Conservation (phyloP, 2,797 vertebrate species). For the Pelochelys cantorii region DNA sequence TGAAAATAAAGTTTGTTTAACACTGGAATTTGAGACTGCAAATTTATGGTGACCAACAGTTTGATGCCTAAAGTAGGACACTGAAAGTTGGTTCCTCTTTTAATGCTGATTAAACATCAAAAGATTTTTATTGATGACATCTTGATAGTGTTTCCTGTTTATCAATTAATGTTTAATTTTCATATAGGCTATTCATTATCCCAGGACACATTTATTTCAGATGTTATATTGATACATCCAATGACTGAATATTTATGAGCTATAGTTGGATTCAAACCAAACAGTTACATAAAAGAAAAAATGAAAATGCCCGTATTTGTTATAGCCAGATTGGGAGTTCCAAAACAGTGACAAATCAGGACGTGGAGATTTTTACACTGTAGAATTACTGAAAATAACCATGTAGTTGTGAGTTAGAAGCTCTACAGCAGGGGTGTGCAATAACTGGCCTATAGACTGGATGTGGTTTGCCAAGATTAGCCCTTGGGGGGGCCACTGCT, state of each 20-base stretch:
- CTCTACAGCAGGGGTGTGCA: not conserved
- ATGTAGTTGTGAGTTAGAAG: not conserved
- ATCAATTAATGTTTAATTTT: not conserved
- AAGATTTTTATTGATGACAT: not conserved
- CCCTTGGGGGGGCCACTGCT: too few species aligned
- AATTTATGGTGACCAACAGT: not conserved
- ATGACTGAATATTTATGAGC: not conserved
- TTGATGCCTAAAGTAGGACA: not conserved
- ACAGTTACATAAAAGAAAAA: not conserved
- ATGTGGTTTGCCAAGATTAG: too few species aligned
- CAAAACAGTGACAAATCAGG: not conserved
- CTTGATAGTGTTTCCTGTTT: not conserved
- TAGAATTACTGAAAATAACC: not conserved
- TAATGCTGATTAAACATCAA: not conserved
- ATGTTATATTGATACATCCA: not conserved
- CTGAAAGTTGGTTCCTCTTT: not conserved
- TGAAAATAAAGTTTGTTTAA: not conserved
- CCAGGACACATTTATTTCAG: accelerated
- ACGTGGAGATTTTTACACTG: not conserved
- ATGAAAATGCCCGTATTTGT: not conserved
- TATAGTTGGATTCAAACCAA: not conserved
- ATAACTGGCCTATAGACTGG: not conserved
- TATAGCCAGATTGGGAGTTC: not conserved
- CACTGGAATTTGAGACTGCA: not conserved
- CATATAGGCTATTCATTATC: not conserved